Conservation (phyloP, 2,888 invertebrate genomes). For the Panorpa germanica region DNA sequence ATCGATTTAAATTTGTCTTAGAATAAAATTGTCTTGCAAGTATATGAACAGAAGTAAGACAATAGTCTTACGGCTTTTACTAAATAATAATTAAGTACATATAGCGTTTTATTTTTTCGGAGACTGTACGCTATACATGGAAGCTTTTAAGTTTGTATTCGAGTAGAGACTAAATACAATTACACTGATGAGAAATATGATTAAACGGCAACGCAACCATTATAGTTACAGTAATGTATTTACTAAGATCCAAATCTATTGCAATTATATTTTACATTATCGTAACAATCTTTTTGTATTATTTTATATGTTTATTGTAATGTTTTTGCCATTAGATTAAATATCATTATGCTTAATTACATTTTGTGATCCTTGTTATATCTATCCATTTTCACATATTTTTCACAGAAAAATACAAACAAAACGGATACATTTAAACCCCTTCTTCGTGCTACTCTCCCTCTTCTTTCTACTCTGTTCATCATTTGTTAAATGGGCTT, state of each 20-base stretch:
- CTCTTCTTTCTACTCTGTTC: slow-evolving; percentile 1
- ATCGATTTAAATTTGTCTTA: slow-evolving; percentile 1
- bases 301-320: slow-evolving; percentile 4
- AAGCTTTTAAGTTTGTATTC: slow-evolving; percentile 2
- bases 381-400: slow-evolving; percentile 4
- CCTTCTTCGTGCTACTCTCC: not conserved
- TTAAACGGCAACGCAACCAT: not conserved
- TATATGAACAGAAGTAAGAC: too few species aligned
- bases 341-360: too few species aligned
- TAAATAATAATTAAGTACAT: too few species aligned
- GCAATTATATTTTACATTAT: slow-evolving; percentile 1
- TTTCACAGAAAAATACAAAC: slow-evolving; percentile 1
- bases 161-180: not conserved
- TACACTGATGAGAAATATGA: not conserved
- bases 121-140: not conserved
- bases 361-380: too few species aligned
- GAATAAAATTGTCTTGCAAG: too few species aligned
- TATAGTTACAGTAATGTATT: not conserved
- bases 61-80: too few species aligned
- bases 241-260: not conserved
- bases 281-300: slow-evolving; percentile 3
- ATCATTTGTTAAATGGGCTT: too few species aligned
- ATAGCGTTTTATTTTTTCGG: too few species aligned
- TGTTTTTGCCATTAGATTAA: slow-evolving; percentile 1
- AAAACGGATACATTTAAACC: not conserved